Base-by-base conservation (phyloP, 2,888 invertebrate species). In the Selenia dentaria region DNA sequence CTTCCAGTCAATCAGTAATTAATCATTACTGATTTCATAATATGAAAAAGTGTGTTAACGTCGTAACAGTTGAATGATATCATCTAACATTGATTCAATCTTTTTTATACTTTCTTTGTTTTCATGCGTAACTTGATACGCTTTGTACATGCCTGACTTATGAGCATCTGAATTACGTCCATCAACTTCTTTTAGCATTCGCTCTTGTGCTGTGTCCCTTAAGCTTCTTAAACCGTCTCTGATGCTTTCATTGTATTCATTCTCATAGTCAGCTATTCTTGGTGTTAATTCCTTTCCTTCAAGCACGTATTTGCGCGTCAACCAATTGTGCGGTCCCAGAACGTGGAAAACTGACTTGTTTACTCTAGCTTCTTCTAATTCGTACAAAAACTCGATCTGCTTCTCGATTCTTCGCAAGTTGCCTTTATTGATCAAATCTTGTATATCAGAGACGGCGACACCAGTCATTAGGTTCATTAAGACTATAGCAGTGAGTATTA, bases 381-480 rank as follows among this genome's bases (percentile, higher is more conserved):
- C 16, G 28, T 42, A 33, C 25, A 38, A 20, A 22, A 39, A 45
- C 0, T 34, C 25, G 5, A 45, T 39, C 18, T 39, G 45, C 9
- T 39, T 92, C 2, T 80, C 85, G 3, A 92, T 60, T 44, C 92
- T 72, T 35, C 84, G 79, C n/a, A 91, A 85, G 51, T 90, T 89
- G 0, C 92, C 92, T 37, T 91, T 75, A 2, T 89, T 73, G 70
- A 92, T 90, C 41, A 93, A 72, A 42, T 86, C 85, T 40, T 86
- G 88, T 0, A 92, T 89, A 51, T 92, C 92, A 54, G 90, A 92
- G 0, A 92, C 92, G 5, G 92, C 92, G 6, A 92, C 83, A 60
- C 92, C 92, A 0, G 92, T 88, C 70, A 92, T 79, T 12, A 92
- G 69, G 57, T 92, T 92, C 91, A 92, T 92, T n/a, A 92, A 70